Percentiles rank a stretch among this genome's conserved stretches.
Evolutionary conservation across 2,888 invertebrate species (phyloP).

Genomic region (Autographa pulchrina): DNA sequence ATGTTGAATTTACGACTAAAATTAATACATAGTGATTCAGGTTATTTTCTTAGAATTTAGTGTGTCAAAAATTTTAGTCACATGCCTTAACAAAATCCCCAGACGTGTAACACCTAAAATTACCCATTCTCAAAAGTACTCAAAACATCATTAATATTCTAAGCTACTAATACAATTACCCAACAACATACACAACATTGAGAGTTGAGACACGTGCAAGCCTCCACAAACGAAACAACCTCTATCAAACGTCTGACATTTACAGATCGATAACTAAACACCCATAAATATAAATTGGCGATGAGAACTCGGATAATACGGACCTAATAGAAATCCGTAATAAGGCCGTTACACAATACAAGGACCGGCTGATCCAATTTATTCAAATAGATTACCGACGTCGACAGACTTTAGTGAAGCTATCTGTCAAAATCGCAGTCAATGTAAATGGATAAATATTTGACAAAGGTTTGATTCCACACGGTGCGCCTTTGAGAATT

Average conservation of each 20-base stretch:
- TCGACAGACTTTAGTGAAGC: slow-evolving; percentile 30
- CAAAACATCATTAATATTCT: neutral
- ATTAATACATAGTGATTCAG: no score
- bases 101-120: no score
- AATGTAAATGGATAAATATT: slow-evolving; percentile 14
- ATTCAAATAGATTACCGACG: slow-evolving; percentile 47
- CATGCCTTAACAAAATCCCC: no score
- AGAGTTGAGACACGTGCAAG: neutral
- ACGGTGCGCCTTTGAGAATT: slow-evolving; percentile 8
- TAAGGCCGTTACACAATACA: slow-evolving; percentile 41
- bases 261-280: slow-evolving; percentile 42
- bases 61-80: no score
- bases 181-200: neutral
- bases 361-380: slow-evolving; percentile 47
- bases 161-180: neutral
- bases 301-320: slow-evolving; percentile 28
- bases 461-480: slow-evolving; percentile 2
- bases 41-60: no score
- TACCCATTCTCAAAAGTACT: neutral
- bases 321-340: slow-evolving; percentile 44
- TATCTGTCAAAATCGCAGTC: slow-evolving; percentile 36
- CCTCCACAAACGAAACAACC: slow-evolving; percentile 26
- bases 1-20: no score
- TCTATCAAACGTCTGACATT: slow-evolving; percentile 47
- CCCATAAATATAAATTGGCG: slow-evolving; percentile 45